Percentiles rank a stretch among this genome's conserved stretches.
phyloP scores from a whole-genome alignment of 2,797 vertebrate species.

The Adrianichthys oophorus region DNA sequence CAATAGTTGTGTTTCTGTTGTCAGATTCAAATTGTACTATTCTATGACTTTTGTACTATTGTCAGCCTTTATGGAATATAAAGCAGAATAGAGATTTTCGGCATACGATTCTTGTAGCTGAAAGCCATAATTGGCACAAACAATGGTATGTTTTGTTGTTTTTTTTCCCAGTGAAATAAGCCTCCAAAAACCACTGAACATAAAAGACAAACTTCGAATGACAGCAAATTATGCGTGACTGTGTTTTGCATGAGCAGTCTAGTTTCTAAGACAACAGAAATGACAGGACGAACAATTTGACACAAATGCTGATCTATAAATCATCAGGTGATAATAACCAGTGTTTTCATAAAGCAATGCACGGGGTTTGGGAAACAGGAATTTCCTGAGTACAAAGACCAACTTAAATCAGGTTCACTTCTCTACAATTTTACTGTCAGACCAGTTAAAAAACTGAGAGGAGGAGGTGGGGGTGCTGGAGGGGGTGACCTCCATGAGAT shows the following conservation, averaged over 20 bases:
- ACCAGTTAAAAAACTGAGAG: constrained; percentile 37
- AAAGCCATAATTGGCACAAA: too few relatives aligned
- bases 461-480: neutral
- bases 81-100: too few relatives aligned
- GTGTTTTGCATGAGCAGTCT: constrained; percentile 39
- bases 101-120: too few relatives aligned
- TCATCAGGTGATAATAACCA: constrained; percentile 56
- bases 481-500: constrained; percentile 28
- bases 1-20: too few relatives aligned
- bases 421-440: constrained; percentile 66
- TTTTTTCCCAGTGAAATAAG: constrained; percentile 2
- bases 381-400: constrained; percentile 62
- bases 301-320: constrained; percentile 53
- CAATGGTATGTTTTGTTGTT: too few relatives aligned
- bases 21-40: too few relatives aligned
- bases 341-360: constrained; percentile 48
- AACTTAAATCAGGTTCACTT: constrained; percentile 58
- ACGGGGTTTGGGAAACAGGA: constrained; percentile 48
- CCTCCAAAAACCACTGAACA: constrained; percentile 8
- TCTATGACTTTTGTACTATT: too few relatives aligned
- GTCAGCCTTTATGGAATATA: too few relatives aligned
- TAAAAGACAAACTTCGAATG: constrained; percentile 18
- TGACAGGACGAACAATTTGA: constrained; percentile 33
- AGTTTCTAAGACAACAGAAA: constrained; percentile 43
- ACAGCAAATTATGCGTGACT: constrained; percentile 33